Base-by-base conservation (phyloP, 2,888 invertebrate species). In the Pterostichus madidus region DNA sequence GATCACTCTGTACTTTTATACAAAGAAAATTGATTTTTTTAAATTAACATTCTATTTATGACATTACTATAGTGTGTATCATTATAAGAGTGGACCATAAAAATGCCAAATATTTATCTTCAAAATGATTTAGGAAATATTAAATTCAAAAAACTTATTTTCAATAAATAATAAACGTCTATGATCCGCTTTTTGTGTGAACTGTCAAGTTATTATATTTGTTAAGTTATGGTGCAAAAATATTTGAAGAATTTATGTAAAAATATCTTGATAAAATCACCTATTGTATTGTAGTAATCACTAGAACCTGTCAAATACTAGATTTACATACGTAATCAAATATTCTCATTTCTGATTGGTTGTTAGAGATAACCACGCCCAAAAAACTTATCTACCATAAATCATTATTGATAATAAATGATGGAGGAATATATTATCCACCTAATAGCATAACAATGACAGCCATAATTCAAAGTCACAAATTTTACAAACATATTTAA, bases 311-410 rank as follows among this genome's bases (percentile, higher is more conserved):
- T 32, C 44, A 71, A 71, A 71, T 71, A 17, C 3, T 11, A 71
- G 24, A 71, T 71, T 71, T 71, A 44, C 68, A 71, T 71, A 44
- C 15, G 10, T 71, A 44, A 39, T 68, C 68, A 68, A 68, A 68
- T 71, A 44, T 71, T 71, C 44, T 71, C n/a, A 13, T 44, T 44
- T 17, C 44, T 44, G 68, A 71, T 71, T 44, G 68, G 44, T 11
- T 39, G 39, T 44, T 39, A 17, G 39, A 17, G n/a, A 44, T 44
- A 39, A 44, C 68, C 68, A 71, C 44, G 68, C 68, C 44, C 44
- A 11, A 44, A 39, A 44, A 44, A 17, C 44, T 71, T 71, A 71
- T 71, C 68, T 71, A 10, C 24, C 24, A 71, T 71, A 44, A 71
- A 44, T 71, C 68, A 71, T 71, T 44, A 71, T 44, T 44, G 68